A percentile compares a stretch with the other conserved stretches of the same genome.
Conservation (phyloP, 2,113 vertebrate genomes). For the Copsychus sechellarum region DNA sequence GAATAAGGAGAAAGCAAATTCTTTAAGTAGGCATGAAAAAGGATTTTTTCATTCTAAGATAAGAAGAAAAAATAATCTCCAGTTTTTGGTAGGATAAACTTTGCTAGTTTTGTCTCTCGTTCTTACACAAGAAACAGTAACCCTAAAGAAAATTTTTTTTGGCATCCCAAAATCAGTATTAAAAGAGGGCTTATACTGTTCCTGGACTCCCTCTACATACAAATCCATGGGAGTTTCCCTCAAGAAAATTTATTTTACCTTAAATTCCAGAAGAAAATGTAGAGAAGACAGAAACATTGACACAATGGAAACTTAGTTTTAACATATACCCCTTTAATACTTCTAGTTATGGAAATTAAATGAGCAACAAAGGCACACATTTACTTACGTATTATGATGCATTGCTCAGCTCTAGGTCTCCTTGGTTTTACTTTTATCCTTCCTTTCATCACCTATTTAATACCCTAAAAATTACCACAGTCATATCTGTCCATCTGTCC, state of each 20-base stretch:
- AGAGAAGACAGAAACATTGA: neutral
- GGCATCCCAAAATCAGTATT: neutral
- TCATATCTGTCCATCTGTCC: conserved; percentile 24
- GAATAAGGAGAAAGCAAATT: neutral
- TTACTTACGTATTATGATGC: neutral
- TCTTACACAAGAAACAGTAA: neutral
- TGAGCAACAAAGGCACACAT: neutral
- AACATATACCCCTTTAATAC: neutral
- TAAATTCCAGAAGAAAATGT: neutral
- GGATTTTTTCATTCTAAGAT: neutral
- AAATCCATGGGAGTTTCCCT: neutral
- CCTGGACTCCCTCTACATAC: neutral
- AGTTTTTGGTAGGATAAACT: neutral
- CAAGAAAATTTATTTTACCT: neutral
- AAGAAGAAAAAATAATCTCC: neutral
- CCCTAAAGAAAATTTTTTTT: neutral
- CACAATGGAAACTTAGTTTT: neutral
- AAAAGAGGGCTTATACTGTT: neutral
- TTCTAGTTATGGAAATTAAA: neutral
- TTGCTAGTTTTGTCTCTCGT: neutral
- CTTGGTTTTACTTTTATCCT: conserved; percentile 78
- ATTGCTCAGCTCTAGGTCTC: neutral
- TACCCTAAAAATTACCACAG: conserved; percentile 80
- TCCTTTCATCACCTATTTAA: conserved; percentile 78
- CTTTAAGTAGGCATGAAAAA: neutral